Evolutionary conservation across 2,797 vertebrate genomes (phyloP), one percentile per base, ranked within the genome.

Genomic region (Pipistrellus nathusii): DNA sequence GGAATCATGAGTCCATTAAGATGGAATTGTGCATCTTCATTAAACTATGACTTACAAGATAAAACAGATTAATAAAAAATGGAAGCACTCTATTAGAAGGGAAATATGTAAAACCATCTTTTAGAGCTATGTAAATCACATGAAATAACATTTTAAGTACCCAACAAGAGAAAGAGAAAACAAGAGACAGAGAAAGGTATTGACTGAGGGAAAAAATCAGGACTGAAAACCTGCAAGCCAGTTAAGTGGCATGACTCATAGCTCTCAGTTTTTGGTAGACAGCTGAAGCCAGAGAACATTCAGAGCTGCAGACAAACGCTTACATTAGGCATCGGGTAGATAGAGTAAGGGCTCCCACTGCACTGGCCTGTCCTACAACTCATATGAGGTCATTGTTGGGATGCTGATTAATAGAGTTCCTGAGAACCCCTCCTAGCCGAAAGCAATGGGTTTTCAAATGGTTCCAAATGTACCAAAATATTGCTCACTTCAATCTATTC

Each of bases 211-310:
- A 73, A 48, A 76, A 83, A 90, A 80, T 35, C 72, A 51, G 48
- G 88, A 17, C 35, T 51, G 86, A 92, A 97, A 97, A 94, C 96
- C 95, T 93, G 81, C 86, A 96, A 77, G 96, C 84, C 93, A 81
- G 91, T 84, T 97, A 89, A n/a, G 0, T 96, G 95, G 93, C 17
- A 0, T 96, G 97, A 98, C 93, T 97, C 97, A 97, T 93, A 95
- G 95, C 93, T 96, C 94, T 97, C 96, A 90, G 96, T 94, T 97
- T 95, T 95, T 90, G 95, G 96, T 96, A 96, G 1, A 0, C 62
- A 96, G 96, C 96, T 95, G 97, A 97, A 98, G 94, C 96, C 66
- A 71, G 90, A 84, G 96, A 91, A 91, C 89, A 83, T 72, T 85
- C 41, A 6, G 77, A 85, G 32, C 73, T 90, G 13, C 6, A 89